These are phyloP conservation scores for Himalopsyche phryganea DNA, from an alignment of 1,140 invertebrate genomes.

Conservation along the genomic window DNA sequence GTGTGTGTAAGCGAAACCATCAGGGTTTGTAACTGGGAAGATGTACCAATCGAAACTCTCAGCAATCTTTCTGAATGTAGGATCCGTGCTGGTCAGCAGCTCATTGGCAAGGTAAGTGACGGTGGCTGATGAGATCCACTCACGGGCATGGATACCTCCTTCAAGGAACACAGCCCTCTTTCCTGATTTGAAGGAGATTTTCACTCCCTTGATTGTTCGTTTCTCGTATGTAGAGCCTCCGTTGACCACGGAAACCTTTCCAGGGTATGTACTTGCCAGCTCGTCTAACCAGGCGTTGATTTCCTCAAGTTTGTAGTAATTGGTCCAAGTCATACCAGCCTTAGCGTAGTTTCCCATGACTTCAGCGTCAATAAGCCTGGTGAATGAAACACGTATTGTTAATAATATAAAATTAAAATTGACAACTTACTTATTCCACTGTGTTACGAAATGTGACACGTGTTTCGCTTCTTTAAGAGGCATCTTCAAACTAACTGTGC, in stretches of 20 bases:
- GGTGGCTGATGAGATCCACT: slow-evolving; percentile 70
- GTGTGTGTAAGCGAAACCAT: slow-evolving; percentile 69
- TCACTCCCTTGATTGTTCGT: slow-evolving; percentile 59
- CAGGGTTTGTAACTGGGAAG: slow-evolving; percentile 66
- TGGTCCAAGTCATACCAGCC: slow-evolving; percentile 45
- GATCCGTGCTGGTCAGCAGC: slow-evolving; percentile 50
- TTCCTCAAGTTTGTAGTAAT: slow-evolving; percentile 52
- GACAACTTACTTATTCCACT: no score
- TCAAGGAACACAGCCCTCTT: slow-evolving; percentile 43
- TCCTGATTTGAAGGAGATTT: slow-evolving; percentile 54
- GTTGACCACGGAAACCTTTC: slow-evolving; percentile 45
- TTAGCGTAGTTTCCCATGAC: slow-evolving; percentile 27
- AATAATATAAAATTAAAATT: no score
- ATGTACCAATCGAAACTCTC: slow-evolving; percentile 64
- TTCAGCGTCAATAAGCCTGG: neutral
- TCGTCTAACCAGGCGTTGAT: slow-evolving; percentile 48
- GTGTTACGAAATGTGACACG: no score
- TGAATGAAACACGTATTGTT: neutral
- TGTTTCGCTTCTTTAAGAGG: no score
- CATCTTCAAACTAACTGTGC: no score
- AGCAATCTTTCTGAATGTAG: slow-evolving; percentile 49
- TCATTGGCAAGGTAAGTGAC: slow-evolving; percentile 60
- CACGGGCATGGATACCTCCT: slow-evolving; percentile 60
- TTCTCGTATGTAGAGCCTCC: slow-evolving; percentile 57
- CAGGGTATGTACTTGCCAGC: slow-evolving; percentile 46